phyloP scores from a whole-genome alignment of 2,113 vertebrate genomes.

The Oxygymnocypris stewartii region DNA sequence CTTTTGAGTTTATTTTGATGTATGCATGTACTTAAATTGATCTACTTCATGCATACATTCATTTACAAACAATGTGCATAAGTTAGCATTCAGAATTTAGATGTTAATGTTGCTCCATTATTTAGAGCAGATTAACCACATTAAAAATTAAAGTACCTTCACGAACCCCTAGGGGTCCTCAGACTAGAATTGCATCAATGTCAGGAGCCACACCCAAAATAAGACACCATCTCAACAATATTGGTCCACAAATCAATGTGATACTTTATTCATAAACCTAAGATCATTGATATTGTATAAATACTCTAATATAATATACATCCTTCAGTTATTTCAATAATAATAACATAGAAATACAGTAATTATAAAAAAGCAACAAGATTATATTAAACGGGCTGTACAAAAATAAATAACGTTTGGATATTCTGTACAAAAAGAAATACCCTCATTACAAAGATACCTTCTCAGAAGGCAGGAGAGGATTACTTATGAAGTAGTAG shows the following conservation, averaged over 20 bases:
- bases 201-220: neutral
- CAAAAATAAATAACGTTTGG: slow-evolving; percentile 98
- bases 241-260: slow-evolving; percentile 68
- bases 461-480: slow-evolving; percentile 92
- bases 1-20: neutral
- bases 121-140: neutral
- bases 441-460: slow-evolving; percentile 75
- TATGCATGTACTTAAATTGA: neutral
- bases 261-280: slow-evolving; percentile 81
- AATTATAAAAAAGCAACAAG: slow-evolving; percentile 87
- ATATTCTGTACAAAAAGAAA: slow-evolving; percentile 79
- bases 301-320: slow-evolving; percentile 98
- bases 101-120: neutral
- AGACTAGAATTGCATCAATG: neutral
- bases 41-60: neutral
- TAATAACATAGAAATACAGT: slow-evolving; percentile 75
- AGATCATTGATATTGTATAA: slow-evolving; percentile 88
- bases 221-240: slow-evolving; percentile 51
- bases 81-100: neutral
- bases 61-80: neutral
- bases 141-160: neutral
- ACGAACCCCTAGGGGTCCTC: neutral
- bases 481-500: slow-evolving; percentile 97
- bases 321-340: slow-evolving; percentile 81
- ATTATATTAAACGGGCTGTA: slow-evolving; percentile 97